Conservation (phyloP, 1,140 invertebrate species). For the Cotesia glomerata region DNA sequence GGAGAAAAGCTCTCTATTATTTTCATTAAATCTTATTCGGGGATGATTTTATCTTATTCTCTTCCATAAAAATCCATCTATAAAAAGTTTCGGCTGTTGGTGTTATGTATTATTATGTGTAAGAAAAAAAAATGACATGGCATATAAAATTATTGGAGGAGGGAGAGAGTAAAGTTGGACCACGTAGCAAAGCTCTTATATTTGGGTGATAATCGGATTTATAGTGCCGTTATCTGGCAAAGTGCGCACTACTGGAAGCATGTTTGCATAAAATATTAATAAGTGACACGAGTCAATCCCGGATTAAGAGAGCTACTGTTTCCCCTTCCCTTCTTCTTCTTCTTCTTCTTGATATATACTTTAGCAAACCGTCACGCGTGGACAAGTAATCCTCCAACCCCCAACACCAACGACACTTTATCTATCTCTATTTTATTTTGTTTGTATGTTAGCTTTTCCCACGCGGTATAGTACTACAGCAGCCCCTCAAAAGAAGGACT, state of each 20-base stretch:
- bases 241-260: slow-evolving; percentile 4
- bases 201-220: slow-evolving; percentile 21
- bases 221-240: slow-evolving; percentile 9
- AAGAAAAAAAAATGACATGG: no score
- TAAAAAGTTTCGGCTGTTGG: not conserved
- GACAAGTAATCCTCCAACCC: slow-evolving; percentile 34
- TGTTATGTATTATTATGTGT: not conserved
- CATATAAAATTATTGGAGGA: not conserved
- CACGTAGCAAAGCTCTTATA: no score
- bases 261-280: slow-evolving; percentile 66
- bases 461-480: slow-evolving; percentile 32
- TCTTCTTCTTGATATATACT: no score
- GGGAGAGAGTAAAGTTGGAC: no score
- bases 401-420: slow-evolving; percentile 50
- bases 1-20: no score
- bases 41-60: not conserved
- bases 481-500: no score
- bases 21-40: no score
- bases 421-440: slow-evolving; percentile 62
- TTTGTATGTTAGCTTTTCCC: slow-evolving; percentile 61
- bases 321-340: not conserved
- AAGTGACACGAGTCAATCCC: slow-evolving; percentile 64
- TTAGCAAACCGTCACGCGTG: slow-evolving; percentile 15
- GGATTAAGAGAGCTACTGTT: slow-evolving; percentile 50
- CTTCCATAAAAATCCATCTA: not conserved